These are phyloP conservation scores for Entomyzon cyanotis DNA, from an alignment of 2,113 vertebrate species.

Conservation along the genomic window DNA sequence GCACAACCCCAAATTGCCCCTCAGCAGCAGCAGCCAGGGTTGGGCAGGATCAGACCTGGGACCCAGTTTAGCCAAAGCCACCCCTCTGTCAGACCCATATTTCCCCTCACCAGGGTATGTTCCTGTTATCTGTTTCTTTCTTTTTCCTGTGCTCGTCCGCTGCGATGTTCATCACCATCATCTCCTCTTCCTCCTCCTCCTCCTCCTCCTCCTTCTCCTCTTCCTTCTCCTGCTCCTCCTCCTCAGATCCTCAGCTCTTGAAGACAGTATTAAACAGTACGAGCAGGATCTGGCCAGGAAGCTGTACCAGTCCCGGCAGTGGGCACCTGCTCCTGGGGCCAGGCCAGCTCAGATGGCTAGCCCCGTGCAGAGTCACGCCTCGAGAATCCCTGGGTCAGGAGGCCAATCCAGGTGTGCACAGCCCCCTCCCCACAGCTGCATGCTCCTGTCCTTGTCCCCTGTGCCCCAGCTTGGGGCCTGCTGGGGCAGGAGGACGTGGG, in stretches of 20 bases:
- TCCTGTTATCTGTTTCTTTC: constrained; percentile 54
- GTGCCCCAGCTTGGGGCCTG: not conserved
- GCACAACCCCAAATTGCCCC: not conserved
- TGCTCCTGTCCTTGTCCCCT: not conserved
- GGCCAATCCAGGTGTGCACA: constrained; percentile 65
- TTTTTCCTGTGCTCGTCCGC: constrained; percentile 20
- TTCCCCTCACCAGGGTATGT: constrained; percentile 17
- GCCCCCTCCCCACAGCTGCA: constrained; percentile 34
- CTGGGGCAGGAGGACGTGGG: not conserved
- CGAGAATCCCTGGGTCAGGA: constrained; percentile 28
- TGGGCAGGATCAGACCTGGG: not conserved
- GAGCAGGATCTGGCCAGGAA: constrained; percentile 92
- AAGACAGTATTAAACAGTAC: constrained; percentile 93
- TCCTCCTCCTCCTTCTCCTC: not conserved
- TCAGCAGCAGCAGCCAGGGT: not conserved
- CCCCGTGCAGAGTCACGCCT: constrained; percentile 39
- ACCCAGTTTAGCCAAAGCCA: not conserved
- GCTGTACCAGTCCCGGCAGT: constrained; percentile 89
- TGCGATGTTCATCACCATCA: constrained; percentile 55
- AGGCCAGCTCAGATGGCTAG: constrained; percentile 48
- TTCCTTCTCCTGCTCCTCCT: not conserved
- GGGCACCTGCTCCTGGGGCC: constrained; percentile 76
- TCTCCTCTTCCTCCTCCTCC: not conserved
- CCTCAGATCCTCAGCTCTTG: constrained; percentile 83
- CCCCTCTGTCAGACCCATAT: not conserved